Conservation (phyloP, 2,888 invertebrate genomes). For the Rhopalosiphum nymphaeae region DNA sequence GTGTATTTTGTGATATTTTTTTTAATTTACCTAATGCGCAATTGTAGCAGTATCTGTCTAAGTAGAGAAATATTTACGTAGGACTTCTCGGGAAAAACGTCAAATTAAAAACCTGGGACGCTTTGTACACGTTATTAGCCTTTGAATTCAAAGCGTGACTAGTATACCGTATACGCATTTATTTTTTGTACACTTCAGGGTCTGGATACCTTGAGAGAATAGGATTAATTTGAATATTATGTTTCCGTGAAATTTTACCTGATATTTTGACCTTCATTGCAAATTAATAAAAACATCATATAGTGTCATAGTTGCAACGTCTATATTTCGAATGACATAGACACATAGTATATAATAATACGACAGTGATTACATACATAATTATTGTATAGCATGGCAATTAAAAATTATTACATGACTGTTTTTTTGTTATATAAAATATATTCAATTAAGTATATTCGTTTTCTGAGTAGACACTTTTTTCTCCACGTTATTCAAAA, state of each 20-base stretch:
- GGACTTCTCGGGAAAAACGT: background rate
- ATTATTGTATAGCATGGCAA: background rate
- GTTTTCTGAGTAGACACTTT: background rate
- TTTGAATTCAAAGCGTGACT: background rate
- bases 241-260: background rate
- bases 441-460: background rate
- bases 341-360: background rate
- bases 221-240: constrained; percentile 1
- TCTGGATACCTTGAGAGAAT: background rate
- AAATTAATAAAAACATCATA: background rate
- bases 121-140: background rate
- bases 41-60: background rate
- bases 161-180: background rate
- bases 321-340: background rate
- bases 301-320: background rate
- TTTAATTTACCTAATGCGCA: background rate
- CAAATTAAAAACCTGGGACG: background rate
- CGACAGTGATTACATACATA: background rate
- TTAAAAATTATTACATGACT: background rate
- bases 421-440: background rate
- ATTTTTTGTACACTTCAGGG: background rate
- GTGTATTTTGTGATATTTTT: background rate
- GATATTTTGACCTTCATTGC: background rate
- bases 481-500: background rate
- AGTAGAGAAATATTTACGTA: background rate